A percentile compares a stretch with the other conserved stretches of the same genome.
These are phyloP conservation scores for Aeoliscus strigatus DNA, from an alignment of 2,797 vertebrate species.

Conservation along the genomic window DNA sequence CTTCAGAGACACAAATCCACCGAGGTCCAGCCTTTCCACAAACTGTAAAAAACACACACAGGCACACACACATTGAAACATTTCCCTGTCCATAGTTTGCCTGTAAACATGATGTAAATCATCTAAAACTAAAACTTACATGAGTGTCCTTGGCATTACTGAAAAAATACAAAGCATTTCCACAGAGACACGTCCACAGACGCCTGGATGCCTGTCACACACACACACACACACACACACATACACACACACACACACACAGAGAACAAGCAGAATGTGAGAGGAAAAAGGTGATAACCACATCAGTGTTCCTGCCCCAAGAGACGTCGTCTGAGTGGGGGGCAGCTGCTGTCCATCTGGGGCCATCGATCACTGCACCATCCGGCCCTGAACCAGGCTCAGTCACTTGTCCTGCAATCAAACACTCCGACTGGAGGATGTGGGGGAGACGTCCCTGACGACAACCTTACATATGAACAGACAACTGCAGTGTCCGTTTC, in stretches of 20 bases:
- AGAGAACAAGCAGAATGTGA: no score
- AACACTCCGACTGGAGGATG: no score
- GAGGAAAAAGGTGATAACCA: no score
- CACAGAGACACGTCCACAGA: constrained; percentile 83
- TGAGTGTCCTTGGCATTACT: constrained; percentile 74
- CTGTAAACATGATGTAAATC: not conserved
- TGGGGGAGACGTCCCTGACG: no score
- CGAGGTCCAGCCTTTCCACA: constrained; percentile 81
- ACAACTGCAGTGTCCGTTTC: no score
- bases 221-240: not conserved
- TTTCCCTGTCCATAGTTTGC: not conserved
- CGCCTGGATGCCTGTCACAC: constrained; percentile 75
- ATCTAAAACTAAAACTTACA: constrained; percentile 62
- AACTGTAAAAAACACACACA: constrained; percentile 62
- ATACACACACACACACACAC: constrained; percentile 4
- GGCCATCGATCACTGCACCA: constrained; percentile 33
- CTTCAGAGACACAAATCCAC: constrained; percentile 75
- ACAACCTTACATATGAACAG: no score
- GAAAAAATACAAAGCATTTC: constrained; percentile 82
- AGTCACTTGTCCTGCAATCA: constrained; percentile 47
- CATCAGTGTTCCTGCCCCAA: constrained; percentile 48
- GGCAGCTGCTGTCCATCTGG: constrained; percentile 66
- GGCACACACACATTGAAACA: constrained; percentile 4
- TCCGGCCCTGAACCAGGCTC: constrained; percentile 68
- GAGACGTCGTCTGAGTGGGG: constrained; percentile 37